Evolutionary conservation across 2,113 vertebrate genomes (phyloP), one percentile per base, ranked within the genome.

Genomic region (Microcebus ravelobensis): DNA sequence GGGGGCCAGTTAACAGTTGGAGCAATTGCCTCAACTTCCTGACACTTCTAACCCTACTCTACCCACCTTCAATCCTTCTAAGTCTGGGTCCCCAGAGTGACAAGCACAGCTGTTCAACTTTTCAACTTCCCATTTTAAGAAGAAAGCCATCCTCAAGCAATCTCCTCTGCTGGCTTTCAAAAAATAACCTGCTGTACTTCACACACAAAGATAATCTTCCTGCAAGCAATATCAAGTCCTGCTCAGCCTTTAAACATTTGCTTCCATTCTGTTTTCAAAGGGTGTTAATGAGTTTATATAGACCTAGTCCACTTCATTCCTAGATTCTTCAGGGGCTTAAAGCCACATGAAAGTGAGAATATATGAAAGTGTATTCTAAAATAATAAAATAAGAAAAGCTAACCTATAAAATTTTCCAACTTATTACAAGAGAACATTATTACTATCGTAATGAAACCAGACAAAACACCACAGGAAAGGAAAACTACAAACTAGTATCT

Each of bases 351-450:
- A 82, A 57, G 36, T 77, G n/a, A 93, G 21, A 87, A 81, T 70
- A 88, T 59, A 76, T 10, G 34, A 93, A 77, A 61, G 42, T 17
- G 87, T 71, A 50, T 71, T 86, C 87, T 87, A 74, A 94, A 92
- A 96, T 92, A 59, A 70, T 95, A 93, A 92, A 92, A 85, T 15
- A 81, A 80, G 39, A 14, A 91, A 86, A 92, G 29, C 36, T 55
- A 80, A 86, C 31, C 36, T 52, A 71, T 36, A 87, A 94, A 87
- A 85, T 14, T 80, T 42, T 59, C 21, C n/a, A 71, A 82, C 39
- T 61, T 31, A 55, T 73, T 95, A 59, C 27, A 59, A 68, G 21
- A 95, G 31, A 21, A 23, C 29, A 94, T 15, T 82, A 63, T 82
- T 95, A 90, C 68, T 48, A 63, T 59, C 92, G 79, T 55, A 65